Evolutionary conservation across 1,140 invertebrate species (phyloP), one percentile per base, ranked within the genome.

Genomic region (Littorina saxatilis): DNA sequence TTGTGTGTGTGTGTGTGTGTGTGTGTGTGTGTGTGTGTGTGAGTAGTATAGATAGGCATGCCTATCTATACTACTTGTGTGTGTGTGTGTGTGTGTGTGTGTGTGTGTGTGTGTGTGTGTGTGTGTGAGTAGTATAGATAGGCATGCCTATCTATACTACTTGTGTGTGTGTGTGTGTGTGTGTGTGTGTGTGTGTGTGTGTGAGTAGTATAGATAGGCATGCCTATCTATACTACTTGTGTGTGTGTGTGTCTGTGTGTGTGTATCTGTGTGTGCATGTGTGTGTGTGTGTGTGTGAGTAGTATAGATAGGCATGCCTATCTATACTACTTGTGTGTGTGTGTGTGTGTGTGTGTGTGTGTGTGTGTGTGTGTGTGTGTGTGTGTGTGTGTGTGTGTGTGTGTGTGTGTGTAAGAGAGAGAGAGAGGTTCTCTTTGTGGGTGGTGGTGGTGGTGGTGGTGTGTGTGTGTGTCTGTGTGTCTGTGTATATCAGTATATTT

Each of bases 1-100:
- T n/a, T n/a, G n/a, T n/a, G n/a, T n/a, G n/a, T n/a, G n/a, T n/a
- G 50, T 52, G 50, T 52, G 50, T 52, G 50, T 52, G 50, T 52
- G 50, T 52, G 50, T 52, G 50, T 52, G 50, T 52, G 50, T 52
- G 50, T 52, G 50, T 52, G 50, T 52, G 50, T 23, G n/a, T n/a
- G n/a, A n/a, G n/a, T n/a, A n/a, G n/a, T n/a, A n/a, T n/a, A n/a
- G n/a, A n/a, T n/a, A n/a, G n/a, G n/a, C n/a, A n/a, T n/a, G n/a
- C n/a, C n/a, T n/a, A n/a, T n/a, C n/a, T n/a, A n/a, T n/a, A n/a
- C 11, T 52, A 52, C 23, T 11, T 52, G 50, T 52, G 50, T 52
- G 50, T 52, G 50, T 52, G 50, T 52, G 50, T 52, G 50, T 52
- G 50, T 52, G 50, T 52, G 50, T 52, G 50, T 52, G 50, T 52